A percentile compares a stretch with the other conserved stretches of the same genome.
Evolutionary conservation across 2,797 vertebrate genomes (phyloP).

Genomic region (Darevskia mixta): DNA sequence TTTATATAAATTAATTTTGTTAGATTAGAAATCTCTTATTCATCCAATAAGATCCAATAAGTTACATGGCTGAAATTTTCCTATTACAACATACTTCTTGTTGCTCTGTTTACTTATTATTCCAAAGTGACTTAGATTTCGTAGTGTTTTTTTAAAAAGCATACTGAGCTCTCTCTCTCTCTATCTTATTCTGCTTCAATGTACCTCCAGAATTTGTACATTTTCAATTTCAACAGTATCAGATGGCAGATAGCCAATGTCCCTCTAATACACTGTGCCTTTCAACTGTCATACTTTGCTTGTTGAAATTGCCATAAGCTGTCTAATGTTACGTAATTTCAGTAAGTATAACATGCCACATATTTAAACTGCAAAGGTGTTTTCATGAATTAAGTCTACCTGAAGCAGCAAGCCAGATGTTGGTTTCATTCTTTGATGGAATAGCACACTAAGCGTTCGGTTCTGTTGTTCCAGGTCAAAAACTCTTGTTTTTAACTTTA

Average conservation of each 20-base stretch:
- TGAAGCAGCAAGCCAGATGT: slow-evolving; percentile 90
- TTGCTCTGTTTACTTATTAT: slow-evolving; percentile 55
- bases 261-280: slow-evolving; percentile 52
- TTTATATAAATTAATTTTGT: neutral
- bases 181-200: slow-evolving; percentile 47
- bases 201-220: slow-evolving; percentile 41
- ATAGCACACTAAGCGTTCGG: slow-evolving; percentile 85
- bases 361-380: slow-evolving; percentile 40
- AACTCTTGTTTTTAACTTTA: slow-evolving; percentile 91
- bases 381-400: slow-evolving; percentile 77
- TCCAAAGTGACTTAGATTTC: slow-evolving; percentile 41
- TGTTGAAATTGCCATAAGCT: slow-evolving; percentile 44
- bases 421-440: slow-evolving; percentile 90
- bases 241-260: slow-evolving; percentile 38
- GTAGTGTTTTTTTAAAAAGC: slow-evolving; percentile 45
- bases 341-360: slow-evolving; percentile 16
- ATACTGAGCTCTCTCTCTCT: slow-evolving; percentile 11
- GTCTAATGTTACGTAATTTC: slow-evolving; percentile 32
- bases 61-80: slow-evolving; percentile 36
- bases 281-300: slow-evolving; percentile 38
- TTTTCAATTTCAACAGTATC: slow-evolving; percentile 58
- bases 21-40: neutral
- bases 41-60: slow-evolving; percentile 41
- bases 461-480: slow-evolving; percentile 95
- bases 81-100: slow-evolving; percentile 50